Evolutionary conservation across 2,888 invertebrate genomes (phyloP), one percentile per base, ranked within the genome.

Genomic region (Kuschelorhynchus macadamiae): DNA sequence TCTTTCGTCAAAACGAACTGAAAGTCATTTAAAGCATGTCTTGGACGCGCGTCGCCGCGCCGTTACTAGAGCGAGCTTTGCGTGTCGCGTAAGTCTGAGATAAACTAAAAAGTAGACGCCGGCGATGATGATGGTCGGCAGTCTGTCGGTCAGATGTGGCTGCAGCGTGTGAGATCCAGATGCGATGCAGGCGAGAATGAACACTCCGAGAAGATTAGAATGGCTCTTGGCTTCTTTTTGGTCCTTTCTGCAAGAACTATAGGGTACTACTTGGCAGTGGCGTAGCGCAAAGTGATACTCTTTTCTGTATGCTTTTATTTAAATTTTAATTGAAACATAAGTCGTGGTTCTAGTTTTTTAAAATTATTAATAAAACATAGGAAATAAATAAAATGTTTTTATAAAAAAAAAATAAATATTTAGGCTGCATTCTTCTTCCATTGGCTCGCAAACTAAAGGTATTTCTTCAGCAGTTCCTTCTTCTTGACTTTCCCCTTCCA

Each of bases 111-210:
- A 36, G 42, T 55, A 55, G 20, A 63, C 63, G 30, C 14, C 42
- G 25, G 7, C n/a, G n/a, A n/a, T 36, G 39, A 33, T 21, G 42
- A 42, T 14, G 21, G 42, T 12, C 25, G 5, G 36, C 32, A 67
- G 65, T 68, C 64, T 53, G 67, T 64, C 72, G 71, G 70, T 71
- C 72, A 72, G 70, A 71, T 36, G 36, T n/a, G 71, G 63, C 69
- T 67, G 70, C 63, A 36, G 61, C 72, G 73, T 72, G 71, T 72
- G 71, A 74, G 71, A 73, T 77, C 77, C 78, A 77, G 78, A 77
- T 78, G 77, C 76, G 60, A 32, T 50, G 76, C 76, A 60, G 47
- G 64, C 70, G 66, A 66, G 70, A 70, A 65, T 66, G 65, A 66
- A 70, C 66, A 39, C 57, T 50, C 60, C 16, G 55, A 20, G 49